These are phyloP conservation scores for Dendronephthya gigantea DNA, from an alignment of 64 coral and sea anemone genomes.

Conservation along the genomic window DNA sequence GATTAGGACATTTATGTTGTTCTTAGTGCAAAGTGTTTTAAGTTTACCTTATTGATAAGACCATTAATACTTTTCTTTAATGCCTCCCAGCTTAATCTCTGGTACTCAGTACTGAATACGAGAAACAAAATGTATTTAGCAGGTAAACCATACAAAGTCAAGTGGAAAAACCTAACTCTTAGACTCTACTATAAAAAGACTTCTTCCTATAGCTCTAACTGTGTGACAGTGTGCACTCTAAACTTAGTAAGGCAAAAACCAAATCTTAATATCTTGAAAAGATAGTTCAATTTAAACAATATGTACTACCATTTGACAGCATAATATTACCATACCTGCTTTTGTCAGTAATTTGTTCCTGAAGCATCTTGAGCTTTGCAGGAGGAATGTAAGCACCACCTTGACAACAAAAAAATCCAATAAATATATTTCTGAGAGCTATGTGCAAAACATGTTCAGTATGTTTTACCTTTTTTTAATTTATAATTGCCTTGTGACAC, in stretches of 20 bases:
- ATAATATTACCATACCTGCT: slow-evolving; percentile 44
- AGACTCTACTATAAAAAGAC: too few species aligned
- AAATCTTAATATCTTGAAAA: too few species aligned
- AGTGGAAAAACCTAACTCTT: too few species aligned
- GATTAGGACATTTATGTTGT: background rate
- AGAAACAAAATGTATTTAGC: background rate
- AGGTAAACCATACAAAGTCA: too few species aligned
- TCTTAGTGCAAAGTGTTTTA: background rate
- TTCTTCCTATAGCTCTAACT: too few species aligned
- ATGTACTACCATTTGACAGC: background rate
- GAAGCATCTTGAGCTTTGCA: slow-evolving; percentile 85
- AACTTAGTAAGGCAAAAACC: too few species aligned
- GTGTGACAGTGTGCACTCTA: too few species aligned
- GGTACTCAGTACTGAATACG: slow-evolving; percentile 75
- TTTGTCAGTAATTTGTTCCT: slow-evolving; percentile 79
- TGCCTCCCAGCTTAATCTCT: slow-evolving; percentile 90
- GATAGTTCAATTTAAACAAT: too few species aligned
- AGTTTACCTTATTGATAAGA: slow-evolving; percentile 69
- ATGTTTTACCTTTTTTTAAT: too few species aligned
- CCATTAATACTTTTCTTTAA: slow-evolving; percentile 98
- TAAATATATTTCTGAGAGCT: too few species aligned
- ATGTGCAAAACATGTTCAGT: too few species aligned
- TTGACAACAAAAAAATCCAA: background rate
- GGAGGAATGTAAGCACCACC: slow-evolving; percentile 97
- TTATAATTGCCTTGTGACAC: too few species aligned